Percentiles rank a stretch among this genome's conserved stretches.
phyloP scores from a whole-genome alignment of 2,797 vertebrate genomes.

The Mus minutoides region DNA sequence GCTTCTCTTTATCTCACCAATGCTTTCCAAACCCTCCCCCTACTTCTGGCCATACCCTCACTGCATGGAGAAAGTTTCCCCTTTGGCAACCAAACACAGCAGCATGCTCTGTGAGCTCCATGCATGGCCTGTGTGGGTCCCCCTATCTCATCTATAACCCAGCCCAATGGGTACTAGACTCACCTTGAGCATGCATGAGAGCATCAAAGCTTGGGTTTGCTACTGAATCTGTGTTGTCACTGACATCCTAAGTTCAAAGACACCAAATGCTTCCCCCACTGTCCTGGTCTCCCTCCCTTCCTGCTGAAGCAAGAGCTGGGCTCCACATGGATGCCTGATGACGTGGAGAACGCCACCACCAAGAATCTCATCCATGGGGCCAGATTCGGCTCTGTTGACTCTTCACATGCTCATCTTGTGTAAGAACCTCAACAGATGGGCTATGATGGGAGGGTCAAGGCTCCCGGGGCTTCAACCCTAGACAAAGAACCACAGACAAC shows the following conservation, averaged over 20 bases:
- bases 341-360: background rate
- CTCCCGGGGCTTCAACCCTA: background rate
- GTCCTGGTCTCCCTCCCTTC: background rate
- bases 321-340: background rate
- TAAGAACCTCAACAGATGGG: background rate
- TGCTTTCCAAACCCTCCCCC: too few species aligned
- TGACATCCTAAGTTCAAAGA: background rate
- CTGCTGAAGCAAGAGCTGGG: background rate
- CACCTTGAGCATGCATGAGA: background rate
- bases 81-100: background rate
- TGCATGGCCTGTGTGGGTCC: background rate
- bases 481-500: background rate
- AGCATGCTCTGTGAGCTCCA: background rate
- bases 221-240: background rate
- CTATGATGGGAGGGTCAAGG: background rate
- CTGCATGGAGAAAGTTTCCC: background rate
- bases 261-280: background rate
- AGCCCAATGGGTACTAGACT: background rate
- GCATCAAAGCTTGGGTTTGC: too few species aligned
- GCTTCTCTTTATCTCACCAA: background rate
- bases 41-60: background rate
- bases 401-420: too few species aligned
- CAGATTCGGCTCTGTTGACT: background rate
- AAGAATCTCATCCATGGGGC: too few species aligned
- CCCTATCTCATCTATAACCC: background rate